Conservation (phyloP, 2,888 invertebrate genomes). For the Aphelenchoides bicaudatus region DNA sequence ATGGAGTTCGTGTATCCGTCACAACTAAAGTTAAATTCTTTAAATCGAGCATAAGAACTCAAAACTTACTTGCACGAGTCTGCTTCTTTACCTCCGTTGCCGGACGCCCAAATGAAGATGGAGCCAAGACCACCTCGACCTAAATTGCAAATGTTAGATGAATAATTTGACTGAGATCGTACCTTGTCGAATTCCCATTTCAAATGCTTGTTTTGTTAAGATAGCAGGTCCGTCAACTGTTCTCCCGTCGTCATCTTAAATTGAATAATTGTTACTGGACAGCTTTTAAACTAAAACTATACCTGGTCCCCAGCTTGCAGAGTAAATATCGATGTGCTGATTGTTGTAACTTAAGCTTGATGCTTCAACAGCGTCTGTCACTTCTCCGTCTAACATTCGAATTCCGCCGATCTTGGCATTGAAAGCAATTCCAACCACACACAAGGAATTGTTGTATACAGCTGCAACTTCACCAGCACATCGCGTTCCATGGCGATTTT, state of each 20-base stretch:
- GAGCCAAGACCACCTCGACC: slow-evolving; percentile 89
- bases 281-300: neutral
- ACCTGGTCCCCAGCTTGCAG: slow-evolving; percentile 86
- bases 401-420: slow-evolving; percentile 80
- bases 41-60: slow-evolving; percentile 75
- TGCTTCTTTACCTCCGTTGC: slow-evolving; percentile 79
- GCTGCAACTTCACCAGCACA: slow-evolving; percentile 98
- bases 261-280: slow-evolving; percentile 15
- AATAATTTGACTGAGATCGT: slow-evolving; percentile 27
- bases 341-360: slow-evolving; percentile 83
- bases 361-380: slow-evolving; percentile 97
- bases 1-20: slow-evolving; percentile 16
- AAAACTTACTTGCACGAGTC: slow-evolving; percentile 99
- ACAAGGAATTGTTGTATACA: slow-evolving; percentile 85
- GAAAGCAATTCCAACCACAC: slow-evolving; percentile 92
- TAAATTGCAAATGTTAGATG: slow-evolving; percentile 62
- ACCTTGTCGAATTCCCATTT: slow-evolving; percentile 88
- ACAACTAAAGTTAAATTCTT: too few relatives aligned
- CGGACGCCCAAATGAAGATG: slow-evolving; percentile 98
- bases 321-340: slow-evolving; percentile 96
- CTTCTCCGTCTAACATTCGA: slow-evolving; percentile 72
- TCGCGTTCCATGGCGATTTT: slow-evolving; percentile 80
- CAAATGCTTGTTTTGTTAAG: slow-evolving; percentile 86
- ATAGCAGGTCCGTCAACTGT: slow-evolving; percentile 84
- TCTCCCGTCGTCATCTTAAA: slow-evolving; percentile 84